phyloP scores from a whole-genome alignment of 2,113 vertebrate species.

The Diadophis punctatus region DNA sequence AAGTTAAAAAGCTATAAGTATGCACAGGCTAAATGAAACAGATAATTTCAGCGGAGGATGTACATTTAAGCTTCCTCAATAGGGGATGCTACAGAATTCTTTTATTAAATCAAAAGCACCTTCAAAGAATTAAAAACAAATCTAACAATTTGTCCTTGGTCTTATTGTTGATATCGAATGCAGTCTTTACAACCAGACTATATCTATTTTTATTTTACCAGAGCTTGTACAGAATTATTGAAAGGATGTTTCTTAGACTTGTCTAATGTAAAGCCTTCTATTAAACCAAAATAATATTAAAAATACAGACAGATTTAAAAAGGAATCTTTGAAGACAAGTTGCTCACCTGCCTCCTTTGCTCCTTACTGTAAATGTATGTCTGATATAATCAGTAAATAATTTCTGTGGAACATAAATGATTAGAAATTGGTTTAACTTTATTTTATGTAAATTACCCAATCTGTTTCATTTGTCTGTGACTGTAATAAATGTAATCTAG shows the following conservation, averaged over 20 bases:
- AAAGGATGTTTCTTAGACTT: neutral
- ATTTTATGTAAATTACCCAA: neutral
- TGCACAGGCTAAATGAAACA: neutral
- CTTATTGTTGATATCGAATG: neutral
- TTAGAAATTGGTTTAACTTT: neutral
- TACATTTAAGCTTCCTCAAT: neutral
- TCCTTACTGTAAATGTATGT: neutral
- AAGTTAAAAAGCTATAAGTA: neutral
- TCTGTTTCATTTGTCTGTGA: neutral
- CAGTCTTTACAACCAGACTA: neutral
- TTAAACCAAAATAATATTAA: neutral
- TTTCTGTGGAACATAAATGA: neutral
- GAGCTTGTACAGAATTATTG: neutral
- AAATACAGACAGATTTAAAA: neutral
- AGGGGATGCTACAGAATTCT: neutral
- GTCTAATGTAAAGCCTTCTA: neutral
- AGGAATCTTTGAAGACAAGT: neutral
- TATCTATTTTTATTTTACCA: neutral
- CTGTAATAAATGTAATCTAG: neutral
- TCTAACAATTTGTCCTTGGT: neutral
- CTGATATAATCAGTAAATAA: neutral
- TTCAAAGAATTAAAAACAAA: accelerated
- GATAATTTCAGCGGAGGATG: neutral
- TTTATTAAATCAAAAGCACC: neutral
- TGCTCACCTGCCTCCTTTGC: neutral